These are phyloP conservation scores for Cheilosia urbana DNA, from an alignment of 2,888 invertebrate genomes.

Conservation along the genomic window DNA sequence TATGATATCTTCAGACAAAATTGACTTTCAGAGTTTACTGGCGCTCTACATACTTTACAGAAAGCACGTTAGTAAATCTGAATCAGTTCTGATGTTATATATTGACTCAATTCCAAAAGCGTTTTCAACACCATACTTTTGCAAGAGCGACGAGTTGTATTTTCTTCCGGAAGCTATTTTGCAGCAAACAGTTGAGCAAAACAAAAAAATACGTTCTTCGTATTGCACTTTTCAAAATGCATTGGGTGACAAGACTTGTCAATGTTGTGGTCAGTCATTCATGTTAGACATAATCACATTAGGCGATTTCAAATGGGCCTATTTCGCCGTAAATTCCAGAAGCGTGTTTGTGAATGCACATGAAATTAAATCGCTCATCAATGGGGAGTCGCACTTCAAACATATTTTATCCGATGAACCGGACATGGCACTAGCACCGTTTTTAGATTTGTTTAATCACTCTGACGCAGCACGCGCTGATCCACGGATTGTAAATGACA, in stretches of 20 bases:
- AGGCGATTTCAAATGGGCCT: constrained; percentile 90
- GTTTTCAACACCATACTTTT: constrained; percentile 89
- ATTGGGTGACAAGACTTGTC: constrained; percentile 78
- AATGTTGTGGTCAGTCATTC: constrained; percentile 83
- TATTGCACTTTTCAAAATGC: constrained; percentile 77
- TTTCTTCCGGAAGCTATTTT: constrained; percentile 86
- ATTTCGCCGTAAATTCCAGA: constrained; percentile 93
- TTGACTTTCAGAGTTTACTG: constrained; percentile 89
- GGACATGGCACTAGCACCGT: constrained; percentile 92
- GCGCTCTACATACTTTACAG: constrained; percentile 90
- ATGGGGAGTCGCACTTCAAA: constrained; percentile 78
- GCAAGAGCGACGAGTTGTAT: constrained; percentile 85
- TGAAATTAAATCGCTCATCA: constrained; percentile 82
- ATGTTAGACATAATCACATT: constrained; percentile 85
- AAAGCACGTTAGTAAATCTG: constrained; percentile 84
- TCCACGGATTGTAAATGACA: constrained; percentile 80
- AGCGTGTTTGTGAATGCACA: constrained; percentile 90
- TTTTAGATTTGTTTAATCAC: constrained; percentile 96
- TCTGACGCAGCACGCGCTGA: constrained; percentile 86
- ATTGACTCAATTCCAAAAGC: constrained; percentile 88
- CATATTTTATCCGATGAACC: constrained; percentile 85
- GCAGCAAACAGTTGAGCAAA: constrained; percentile 85
- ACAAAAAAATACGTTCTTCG: constrained; percentile 83
- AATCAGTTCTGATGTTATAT: constrained; percentile 87
- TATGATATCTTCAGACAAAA: constrained; percentile 78